These are phyloP conservation scores for Porites evermanni DNA, from an alignment of 92 coral and sea anemone species.

Conservation along the genomic window DNA sequence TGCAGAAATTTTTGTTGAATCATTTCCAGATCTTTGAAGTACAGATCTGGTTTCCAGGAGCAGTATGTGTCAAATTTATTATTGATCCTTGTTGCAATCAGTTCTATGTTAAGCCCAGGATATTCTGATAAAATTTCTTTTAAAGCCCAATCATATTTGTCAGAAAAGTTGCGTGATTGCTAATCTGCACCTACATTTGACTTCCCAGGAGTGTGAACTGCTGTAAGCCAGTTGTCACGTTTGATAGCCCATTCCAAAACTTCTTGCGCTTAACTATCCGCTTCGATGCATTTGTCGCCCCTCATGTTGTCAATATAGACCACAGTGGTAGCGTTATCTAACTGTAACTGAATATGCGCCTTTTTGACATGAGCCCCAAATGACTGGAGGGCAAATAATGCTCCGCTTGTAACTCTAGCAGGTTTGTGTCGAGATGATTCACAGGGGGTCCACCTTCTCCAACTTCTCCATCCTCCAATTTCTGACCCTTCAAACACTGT, in stretches of 20 bases:
- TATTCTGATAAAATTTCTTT: not conserved
- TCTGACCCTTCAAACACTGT: not conserved
- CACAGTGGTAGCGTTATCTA: slow-evolving; percentile 59
- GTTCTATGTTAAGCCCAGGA: not conserved
- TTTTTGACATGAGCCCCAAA: too few relatives aligned
- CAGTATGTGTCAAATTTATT: not conserved
- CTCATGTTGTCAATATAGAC: slow-evolving; percentile 50
- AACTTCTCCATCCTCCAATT: too few relatives aligned
- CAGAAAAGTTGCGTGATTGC: slow-evolving; percentile 37
- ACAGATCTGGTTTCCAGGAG: too few relatives aligned
- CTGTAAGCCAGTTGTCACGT: slow-evolving; percentile 50
- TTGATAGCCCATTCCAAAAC: slow-evolving; percentile 54
- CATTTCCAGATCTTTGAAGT: too few relatives aligned
- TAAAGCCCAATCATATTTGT: slow-evolving; percentile 51
- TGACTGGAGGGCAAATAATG: not conserved
- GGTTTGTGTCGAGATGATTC: not conserved
- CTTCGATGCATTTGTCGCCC: slow-evolving; percentile 24
- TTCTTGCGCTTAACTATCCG: slow-evolving; percentile 31
- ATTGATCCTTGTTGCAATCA: not conserved
- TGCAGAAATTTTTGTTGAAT: too few relatives aligned
- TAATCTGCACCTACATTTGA: slow-evolving; percentile 44
- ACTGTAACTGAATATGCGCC: slow-evolving; percentile 30
- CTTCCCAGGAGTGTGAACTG: slow-evolving; percentile 52
- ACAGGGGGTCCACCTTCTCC: slow-evolving; percentile 3
- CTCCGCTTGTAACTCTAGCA: not conserved